phyloP scores from a whole-genome alignment of 2,113 vertebrate genomes.

The Anser cygnoides region DNA sequence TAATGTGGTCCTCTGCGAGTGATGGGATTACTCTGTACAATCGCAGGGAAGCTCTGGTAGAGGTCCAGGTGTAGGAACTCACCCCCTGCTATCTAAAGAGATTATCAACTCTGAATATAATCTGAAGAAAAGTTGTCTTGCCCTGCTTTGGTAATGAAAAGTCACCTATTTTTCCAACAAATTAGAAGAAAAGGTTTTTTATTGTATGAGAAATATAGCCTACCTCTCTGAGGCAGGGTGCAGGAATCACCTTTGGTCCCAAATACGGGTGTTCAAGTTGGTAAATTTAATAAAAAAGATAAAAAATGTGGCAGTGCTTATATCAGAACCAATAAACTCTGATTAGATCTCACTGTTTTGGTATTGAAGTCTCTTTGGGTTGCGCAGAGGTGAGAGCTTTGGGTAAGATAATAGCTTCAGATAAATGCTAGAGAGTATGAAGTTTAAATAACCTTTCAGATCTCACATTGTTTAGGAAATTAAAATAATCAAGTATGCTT shows the following conservation, averaged over 20 bases:
- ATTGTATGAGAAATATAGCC: conserved; percentile 77
- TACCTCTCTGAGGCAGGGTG: conserved; percentile 60
- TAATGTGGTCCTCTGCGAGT: conserved; percentile 16
- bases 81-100: conserved; percentile 79
- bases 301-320: conserved; percentile 73
- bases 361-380: conserved; percentile 51
- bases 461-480: conserved; percentile 63
- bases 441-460: conserved; percentile 55
- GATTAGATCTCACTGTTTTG: conserved; percentile 82
- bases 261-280: conserved; percentile 69
- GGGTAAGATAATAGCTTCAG: conserved; percentile 65
- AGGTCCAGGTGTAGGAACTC: conserved; percentile 74
- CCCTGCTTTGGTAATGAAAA: conserved; percentile 69
- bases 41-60: conserved; percentile 53
- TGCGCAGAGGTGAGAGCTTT: conserved; percentile 57
- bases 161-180: conserved; percentile 70
- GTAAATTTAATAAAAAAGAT: conserved; percentile 89
- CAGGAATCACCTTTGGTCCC: conserved; percentile 81
- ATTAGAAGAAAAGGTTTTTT: conserved; percentile 86
- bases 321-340: conserved; percentile 89
- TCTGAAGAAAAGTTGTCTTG: conserved; percentile 79
- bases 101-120: conserved; percentile 84
- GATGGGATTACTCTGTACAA: conserved; percentile 75
- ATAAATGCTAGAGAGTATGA: conserved; percentile 65
- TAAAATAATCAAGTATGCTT: conserved; percentile 49